Evolutionary conservation across 2,113 vertebrate species (phyloP), one percentile per base, ranked within the genome.

Genomic region (Redunca redunca): DNA sequence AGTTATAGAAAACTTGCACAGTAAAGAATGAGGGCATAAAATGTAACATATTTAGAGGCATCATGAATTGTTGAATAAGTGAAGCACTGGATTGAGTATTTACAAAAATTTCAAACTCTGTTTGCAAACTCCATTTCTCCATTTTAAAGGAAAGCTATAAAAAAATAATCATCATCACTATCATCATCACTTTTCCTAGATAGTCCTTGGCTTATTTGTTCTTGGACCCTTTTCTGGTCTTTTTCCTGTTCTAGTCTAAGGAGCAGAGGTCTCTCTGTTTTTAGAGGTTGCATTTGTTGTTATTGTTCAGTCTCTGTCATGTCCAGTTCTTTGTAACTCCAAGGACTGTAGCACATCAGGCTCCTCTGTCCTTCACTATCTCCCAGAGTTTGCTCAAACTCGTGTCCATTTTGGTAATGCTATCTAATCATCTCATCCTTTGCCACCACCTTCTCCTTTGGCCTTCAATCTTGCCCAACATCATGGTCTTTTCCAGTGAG

Each of bases 21-120:
- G 78, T 52, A 52, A 96, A 93, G 83, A 89, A 77, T 74, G 91
- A 93, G 78, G 60, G 9, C 57, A 48, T 92, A 86, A 92, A 97
- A 83, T 74, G 48, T 48, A 82, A 78, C 77, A 17, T 84, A 60
- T 94, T 88, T 88, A 50, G 84, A 90, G 55, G 28, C 67, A 83
- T 78, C 78, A 50, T 48, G 78, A 81, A 91, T 82, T 95, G 53
- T 81, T 88, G 60, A 96, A 30, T 96, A 83, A 80, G 48, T 81
- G 43, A 92, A 85, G 28, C 30, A 96, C 12, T 46, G 30, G 57
- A 23, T 52, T 87, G 80, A 87, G 71, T 95, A 92, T 88, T 55
- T 96, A 60, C 88, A 62, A 77, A 95, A 58, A 46, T 81, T 91
- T 93, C 48, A 87, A 92, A 94, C 88, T 94, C 33, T 52, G 64